A percentile compares a stretch with the other conserved stretches of the same genome.
phyloP scores from a whole-genome alignment of 2,113 vertebrate genomes.

The Proteles cristata region DNA sequence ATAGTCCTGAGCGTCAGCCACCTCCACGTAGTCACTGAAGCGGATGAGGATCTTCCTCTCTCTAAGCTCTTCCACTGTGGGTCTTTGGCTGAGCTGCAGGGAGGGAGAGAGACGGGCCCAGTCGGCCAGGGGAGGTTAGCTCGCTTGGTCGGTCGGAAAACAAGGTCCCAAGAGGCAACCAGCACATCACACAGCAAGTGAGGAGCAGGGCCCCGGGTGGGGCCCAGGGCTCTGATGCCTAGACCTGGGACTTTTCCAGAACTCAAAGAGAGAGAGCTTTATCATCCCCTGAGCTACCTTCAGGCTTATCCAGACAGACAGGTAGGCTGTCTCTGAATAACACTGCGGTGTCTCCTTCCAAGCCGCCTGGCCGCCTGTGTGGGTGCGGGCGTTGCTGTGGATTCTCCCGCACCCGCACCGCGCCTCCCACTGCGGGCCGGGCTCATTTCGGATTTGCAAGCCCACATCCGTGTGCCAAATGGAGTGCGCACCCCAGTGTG shows the following conservation, averaged over 20 bases:
- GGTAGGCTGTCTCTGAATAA: neutral
- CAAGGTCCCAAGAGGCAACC: neutral
- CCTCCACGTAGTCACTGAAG: slow-evolving; percentile 99
- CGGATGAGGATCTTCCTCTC: slow-evolving; percentile 98
- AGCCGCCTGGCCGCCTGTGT: neutral
- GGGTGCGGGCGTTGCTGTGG: neutral
- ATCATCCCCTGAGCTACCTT: rapidly evolving
- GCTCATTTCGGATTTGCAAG: neutral
- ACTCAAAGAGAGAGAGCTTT: neutral
- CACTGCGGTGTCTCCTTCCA: rapidly evolving
- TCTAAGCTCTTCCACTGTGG: slow-evolving; percentile 97
- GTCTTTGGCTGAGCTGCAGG: slow-evolving; percentile 96
- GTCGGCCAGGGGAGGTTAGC: neutral
- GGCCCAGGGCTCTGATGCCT: too few relatives aligned
- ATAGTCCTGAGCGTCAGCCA: slow-evolving; percentile 97
- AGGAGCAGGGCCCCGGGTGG: rapidly evolving
- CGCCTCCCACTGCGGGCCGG: neutral
- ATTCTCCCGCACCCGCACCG: neutral
- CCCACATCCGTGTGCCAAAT: neutral
- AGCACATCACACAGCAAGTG: rapidly evolving
- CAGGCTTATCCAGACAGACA: rapidly evolving
- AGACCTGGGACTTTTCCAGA: neutral
- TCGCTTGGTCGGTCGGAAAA: neutral
- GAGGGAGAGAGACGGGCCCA: neutral
- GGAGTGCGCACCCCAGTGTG: neutral